phyloP scores from a whole-genome alignment of 2,797 vertebrate species.

The Lithobates sylvaticus region DNA sequence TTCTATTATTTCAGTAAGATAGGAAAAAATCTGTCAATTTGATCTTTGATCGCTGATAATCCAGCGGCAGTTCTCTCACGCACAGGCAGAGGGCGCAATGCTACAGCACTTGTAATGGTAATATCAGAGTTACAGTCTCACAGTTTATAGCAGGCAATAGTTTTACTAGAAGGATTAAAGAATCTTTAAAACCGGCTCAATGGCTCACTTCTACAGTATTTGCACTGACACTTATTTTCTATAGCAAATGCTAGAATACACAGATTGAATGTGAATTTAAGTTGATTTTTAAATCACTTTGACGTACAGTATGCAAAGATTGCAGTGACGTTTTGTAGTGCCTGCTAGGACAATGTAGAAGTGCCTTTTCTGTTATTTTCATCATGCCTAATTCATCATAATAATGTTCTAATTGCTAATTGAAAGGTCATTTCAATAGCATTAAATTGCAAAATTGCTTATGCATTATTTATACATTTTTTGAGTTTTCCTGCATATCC shows the following conservation, averaged over 20 bases:
- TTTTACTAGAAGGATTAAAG: not conserved
- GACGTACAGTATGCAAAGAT: no score
- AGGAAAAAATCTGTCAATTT: not conserved
- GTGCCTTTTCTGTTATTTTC: no score
- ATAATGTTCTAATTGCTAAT: no score
- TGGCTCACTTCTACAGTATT: not conserved
- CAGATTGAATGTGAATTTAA: not conserved
- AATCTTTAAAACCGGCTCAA: not conserved
- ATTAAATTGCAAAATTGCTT: no score
- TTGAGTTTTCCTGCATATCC: no score
- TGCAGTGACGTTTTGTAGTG: no score
- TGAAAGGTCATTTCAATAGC: no score
- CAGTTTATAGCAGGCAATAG: not conserved
- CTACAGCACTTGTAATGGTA: constrained; percentile 71
- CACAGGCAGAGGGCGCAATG: constrained; percentile 87
- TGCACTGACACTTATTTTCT: not conserved
- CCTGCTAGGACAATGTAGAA: no score
- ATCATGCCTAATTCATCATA: no score
- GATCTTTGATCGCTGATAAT: not conserved
- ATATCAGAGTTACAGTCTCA: not conserved
- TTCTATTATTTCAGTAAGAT: no score
- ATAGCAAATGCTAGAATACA: not conserved
- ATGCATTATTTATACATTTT: no score
- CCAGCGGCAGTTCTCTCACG: not conserved
- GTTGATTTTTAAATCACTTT: no score